Evolutionary conservation across 2,888 invertebrate genomes (phyloP), one percentile per base, ranked within the genome.

Genomic region (Hydrotaea diabolus): DNA sequence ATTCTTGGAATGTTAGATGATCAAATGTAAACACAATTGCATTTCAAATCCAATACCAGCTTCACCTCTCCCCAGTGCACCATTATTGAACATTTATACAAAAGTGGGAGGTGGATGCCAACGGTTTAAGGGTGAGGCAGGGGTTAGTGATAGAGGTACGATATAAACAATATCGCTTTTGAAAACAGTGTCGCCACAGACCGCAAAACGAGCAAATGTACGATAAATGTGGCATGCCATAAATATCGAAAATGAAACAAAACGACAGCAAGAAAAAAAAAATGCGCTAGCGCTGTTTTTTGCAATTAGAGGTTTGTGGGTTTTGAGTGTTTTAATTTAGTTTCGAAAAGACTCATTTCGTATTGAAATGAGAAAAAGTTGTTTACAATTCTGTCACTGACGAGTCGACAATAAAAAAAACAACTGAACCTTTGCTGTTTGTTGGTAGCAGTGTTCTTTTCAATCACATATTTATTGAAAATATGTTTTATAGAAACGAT

Each of bases 81-180:
- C n/a, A n/a, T n/a, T n/a, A 49, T 49, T 49, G 49, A n/a, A 49
- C 49, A 49, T n/a, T 31, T 49, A 3, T n/a, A 15, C 49, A 49
- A 13, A 11, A 43, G 2, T 11, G 26, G 15, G 13, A 26, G 23
- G 15, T 19, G 57, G 57, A 21, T 21, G 23, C 19, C 23, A 26
- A 15, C 15, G 59, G 43, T 31, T 31, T 31, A 31, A n/a, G 49
- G n/a, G 49, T 9, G 21, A 15, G 31, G 26, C 62, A 31, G 31
- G 49, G 4, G n/a, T 3, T n/a, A n/a, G 15, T 49, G 15, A 11
- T 11, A 1, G 11, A 13, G 13, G 31, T 31, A n/a, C n/a, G 62
- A 31, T 62, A 62, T 62, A 62, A 62, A 62, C 62, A 62, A 26
- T 62, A 62, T 62, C 31, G 62, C 62, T 59, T 43, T 43, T 43